Conservation (phyloP, 2,888 invertebrate genomes). For the Trichogramma dendrolimi region DNA sequence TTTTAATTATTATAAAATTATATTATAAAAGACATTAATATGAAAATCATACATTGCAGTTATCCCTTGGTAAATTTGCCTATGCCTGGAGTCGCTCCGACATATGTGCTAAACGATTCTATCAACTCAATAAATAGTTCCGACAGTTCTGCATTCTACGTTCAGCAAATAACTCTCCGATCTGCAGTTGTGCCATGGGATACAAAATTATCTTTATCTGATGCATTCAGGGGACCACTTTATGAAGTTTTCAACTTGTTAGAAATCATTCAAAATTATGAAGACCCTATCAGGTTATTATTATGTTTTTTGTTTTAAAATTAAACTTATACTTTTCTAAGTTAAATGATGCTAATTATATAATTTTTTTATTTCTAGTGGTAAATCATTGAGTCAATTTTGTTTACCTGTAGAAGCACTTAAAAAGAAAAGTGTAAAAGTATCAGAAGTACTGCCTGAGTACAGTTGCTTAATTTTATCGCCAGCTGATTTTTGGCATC, state of each 20-base stretch:
- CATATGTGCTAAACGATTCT: conserved; percentile 58
- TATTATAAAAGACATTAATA: conserved; percentile 2
- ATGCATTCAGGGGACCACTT: conserved; percentile 88
- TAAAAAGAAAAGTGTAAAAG: conserved; percentile 59
- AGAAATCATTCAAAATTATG: conserved; percentile 81
- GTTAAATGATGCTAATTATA: neutral
- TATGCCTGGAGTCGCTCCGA: conserved; percentile 84
- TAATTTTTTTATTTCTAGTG: conserved; percentile 52
- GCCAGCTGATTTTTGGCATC: conserved; percentile 91
- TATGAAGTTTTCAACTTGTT: conserved; percentile 84
- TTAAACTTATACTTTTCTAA: neutral
- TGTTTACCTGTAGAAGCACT: conserved; percentile 83
- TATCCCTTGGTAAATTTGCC: conserved; percentile 83
- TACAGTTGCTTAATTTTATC: conserved; percentile 88
- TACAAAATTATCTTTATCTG: conserved; percentile 73
- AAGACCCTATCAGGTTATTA: conserved; percentile 64
- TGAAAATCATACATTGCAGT: conserved; percentile 56
- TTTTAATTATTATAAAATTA: conserved; percentile 2
- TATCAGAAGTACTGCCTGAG: conserved; percentile 74
- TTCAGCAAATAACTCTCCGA: conserved; percentile 73
- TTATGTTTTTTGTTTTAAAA: conserved; percentile 4
- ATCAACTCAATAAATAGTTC: conserved; percentile 42
- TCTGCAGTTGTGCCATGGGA: conserved; percentile 85
- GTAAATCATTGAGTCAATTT: conserved; percentile 70
- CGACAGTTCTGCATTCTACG: conserved; percentile 64